Conservation (phyloP, 2,113 vertebrate species). For the Lophotis ruficrista region DNA sequence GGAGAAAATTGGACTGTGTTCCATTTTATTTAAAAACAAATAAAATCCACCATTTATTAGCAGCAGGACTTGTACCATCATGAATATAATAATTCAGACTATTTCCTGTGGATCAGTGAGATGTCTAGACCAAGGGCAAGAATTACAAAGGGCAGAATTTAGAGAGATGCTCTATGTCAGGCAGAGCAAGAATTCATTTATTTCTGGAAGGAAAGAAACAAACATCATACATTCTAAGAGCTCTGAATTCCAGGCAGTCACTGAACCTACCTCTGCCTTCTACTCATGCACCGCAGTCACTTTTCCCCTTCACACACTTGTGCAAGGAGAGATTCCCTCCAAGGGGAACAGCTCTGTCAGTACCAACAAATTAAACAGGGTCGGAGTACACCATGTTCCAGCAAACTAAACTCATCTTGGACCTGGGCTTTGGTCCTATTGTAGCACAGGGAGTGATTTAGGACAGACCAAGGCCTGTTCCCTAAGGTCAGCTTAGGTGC, state of each 20-base stretch:
- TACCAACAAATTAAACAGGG: not conserved
- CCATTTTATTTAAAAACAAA: not conserved
- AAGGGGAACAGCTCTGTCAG: not conserved
- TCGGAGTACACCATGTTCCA: accelerated
- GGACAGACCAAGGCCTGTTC: not conserved
- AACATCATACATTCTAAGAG: not conserved
- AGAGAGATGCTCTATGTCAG: not conserved
- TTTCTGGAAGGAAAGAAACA: not conserved
- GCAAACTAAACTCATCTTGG: not conserved
- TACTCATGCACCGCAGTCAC: accelerated
- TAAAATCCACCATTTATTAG: not conserved
- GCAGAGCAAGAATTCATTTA: not conserved
- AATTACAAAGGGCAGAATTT: not conserved
- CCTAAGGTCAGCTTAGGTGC: not conserved
- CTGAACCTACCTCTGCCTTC: not conserved
- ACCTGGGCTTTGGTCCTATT: not conserved
- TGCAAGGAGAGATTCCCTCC: not conserved
- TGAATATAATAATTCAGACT: not conserved
- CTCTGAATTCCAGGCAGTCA: accelerated
- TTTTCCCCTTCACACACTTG: accelerated
- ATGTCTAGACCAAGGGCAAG: not conserved
- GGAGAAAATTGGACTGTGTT: not conserved
- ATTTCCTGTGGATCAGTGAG: not conserved
- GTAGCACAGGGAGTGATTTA: not conserved
- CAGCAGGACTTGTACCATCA: not conserved